Conservation (phyloP, 2,113 vertebrate species). For the Hylia prasina region DNA sequence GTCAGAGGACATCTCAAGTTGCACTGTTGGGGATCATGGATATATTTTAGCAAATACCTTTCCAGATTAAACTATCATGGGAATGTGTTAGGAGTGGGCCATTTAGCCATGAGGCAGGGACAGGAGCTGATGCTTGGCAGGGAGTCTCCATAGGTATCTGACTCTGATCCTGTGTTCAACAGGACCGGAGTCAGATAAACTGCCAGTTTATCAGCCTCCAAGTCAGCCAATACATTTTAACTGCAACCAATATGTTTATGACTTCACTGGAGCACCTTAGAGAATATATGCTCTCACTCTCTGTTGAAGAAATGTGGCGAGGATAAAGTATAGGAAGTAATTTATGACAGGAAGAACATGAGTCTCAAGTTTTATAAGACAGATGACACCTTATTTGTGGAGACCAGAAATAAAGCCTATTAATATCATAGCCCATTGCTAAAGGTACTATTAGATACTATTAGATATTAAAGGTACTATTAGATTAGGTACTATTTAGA, state of each 20-base stretch:
- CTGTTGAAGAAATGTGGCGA: neutral
- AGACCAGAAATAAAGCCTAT: neutral
- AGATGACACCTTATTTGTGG: neutral
- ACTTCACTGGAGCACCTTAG: neutral
- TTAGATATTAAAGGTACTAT: neutral
- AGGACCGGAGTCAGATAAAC: no score
- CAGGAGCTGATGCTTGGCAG: neutral
- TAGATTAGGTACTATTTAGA: neutral
- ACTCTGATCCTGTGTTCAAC: neutral
- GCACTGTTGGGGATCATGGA: neutral
- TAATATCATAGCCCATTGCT: neutral
- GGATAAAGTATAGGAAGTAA: neutral
- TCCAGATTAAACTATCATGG: neutral
- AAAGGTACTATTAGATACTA: neutral
- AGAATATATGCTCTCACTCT: neutral
- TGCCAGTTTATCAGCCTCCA: neutral
- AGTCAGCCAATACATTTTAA: neutral
- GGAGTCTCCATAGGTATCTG: neutral
- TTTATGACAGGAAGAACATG: neutral
- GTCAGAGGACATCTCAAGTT: neutral
- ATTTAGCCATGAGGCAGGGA: neutral
- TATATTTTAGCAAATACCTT: neutral
- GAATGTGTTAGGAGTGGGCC: neutral
- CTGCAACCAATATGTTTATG: neutral
- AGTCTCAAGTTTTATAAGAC: neutral